Percentiles rank a stretch among this genome's conserved stretches.
phyloP scores from a whole-genome alignment of 2,797 vertebrate species.

The Onychomys arenicola region DNA sequence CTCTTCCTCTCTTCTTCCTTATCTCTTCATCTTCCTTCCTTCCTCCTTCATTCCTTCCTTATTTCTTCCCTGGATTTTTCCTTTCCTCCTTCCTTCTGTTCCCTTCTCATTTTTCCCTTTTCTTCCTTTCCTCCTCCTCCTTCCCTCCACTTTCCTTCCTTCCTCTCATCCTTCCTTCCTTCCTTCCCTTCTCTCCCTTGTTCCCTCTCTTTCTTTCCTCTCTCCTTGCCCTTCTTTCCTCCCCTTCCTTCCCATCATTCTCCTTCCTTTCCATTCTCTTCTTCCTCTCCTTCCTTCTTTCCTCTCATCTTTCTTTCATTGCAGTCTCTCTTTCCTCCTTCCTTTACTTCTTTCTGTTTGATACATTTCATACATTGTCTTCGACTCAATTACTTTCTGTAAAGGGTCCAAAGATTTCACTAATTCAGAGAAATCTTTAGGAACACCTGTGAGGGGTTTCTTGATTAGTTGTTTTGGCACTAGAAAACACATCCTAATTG shows the following conservation, averaged over 20 bases:
- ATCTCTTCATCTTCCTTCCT: rapidly evolving
- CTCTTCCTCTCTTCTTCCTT: no score
- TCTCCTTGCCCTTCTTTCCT: background rate
- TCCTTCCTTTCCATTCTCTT: background rate
- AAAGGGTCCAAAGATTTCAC: background rate
- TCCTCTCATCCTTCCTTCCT: background rate
- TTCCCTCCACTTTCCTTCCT: background rate
- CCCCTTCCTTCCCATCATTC: background rate
- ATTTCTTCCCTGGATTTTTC: no score
- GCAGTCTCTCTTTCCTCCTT: background rate
- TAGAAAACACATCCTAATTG: background rate
- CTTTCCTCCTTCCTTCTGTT: background rate
- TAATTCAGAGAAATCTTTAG: background rate
- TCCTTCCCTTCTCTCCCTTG: background rate
- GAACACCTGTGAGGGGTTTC: background rate
- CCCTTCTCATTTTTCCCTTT: background rate
- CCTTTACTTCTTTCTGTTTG: background rate
- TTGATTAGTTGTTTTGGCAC: background rate
- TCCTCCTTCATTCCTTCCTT: background rate
- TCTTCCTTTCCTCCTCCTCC: background rate
- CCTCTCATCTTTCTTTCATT: background rate
- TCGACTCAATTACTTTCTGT: background rate
- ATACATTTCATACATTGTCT: background rate
- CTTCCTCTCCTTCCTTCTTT: background rate
- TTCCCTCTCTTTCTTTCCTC: background rate